These are phyloP conservation scores for Ginglymostoma cirratum DNA, from an alignment of 2,113 vertebrate species.

Conservation along the genomic window DNA sequence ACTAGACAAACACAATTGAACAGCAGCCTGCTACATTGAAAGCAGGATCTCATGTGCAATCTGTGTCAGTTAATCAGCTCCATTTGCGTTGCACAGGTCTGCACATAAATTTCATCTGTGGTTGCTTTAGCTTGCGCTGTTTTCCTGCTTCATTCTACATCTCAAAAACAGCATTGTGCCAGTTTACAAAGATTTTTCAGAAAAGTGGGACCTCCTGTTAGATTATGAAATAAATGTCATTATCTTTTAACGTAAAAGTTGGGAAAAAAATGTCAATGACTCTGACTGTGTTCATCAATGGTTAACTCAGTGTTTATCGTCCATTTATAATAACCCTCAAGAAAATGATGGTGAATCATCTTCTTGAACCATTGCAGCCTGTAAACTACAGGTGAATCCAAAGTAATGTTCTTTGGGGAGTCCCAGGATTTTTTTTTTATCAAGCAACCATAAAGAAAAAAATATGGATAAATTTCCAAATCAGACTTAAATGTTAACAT, in stretches of 20 bases:
- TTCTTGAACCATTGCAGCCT: too few relatives aligned
- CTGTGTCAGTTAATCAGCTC: conserved; percentile 37
- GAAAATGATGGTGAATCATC: too few relatives aligned
- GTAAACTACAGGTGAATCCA: too few relatives aligned
- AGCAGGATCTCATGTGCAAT: conserved; percentile 41
- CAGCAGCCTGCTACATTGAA: conserved; percentile 48
- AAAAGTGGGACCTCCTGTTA: background rate
- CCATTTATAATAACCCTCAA: too few relatives aligned
- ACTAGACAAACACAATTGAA: conserved; percentile 49
- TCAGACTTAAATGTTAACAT: too few relatives aligned
- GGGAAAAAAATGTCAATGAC: background rate
- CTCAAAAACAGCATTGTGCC: background rate
- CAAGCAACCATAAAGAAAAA: too few relatives aligned
- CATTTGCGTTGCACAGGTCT: conserved; percentile 42
- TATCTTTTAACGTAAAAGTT: background rate
- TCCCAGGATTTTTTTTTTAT: too few relatives aligned
- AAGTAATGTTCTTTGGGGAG: too few relatives aligned
- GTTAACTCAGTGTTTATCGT: too few relatives aligned
- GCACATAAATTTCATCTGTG: conserved; percentile 39
- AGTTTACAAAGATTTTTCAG: background rate
- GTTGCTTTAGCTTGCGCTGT: conserved; percentile 37
- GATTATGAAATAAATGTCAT: background rate
- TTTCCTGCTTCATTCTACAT: background rate
- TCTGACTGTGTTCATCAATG: background rate
- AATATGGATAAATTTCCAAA: too few relatives aligned